Evolutionary conservation across 1,140 invertebrate species (phyloP).

Genomic region (Drosophila seguyi): DNA sequence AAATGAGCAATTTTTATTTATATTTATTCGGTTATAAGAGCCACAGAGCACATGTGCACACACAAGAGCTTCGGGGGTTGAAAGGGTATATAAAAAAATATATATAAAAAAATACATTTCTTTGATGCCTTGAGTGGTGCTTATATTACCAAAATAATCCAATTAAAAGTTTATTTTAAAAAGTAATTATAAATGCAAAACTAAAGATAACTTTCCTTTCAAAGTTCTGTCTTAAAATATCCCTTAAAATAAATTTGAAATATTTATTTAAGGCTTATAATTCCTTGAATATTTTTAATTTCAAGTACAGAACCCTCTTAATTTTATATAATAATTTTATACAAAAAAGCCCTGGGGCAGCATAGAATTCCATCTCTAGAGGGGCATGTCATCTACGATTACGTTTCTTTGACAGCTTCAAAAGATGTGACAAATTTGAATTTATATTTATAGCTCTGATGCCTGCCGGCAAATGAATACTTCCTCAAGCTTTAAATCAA

Average conservation of each 20-base stretch:
- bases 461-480: conserved; percentile 15
- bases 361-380: conserved; percentile 2
- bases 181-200: neutral
- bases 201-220: neutral
- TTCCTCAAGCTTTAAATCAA: conserved; percentile 13
- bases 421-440: conserved; percentile 27
- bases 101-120: neutral
- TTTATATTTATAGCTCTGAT: conserved; percentile 21
- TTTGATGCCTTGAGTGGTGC: conserved; percentile 10
- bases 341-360: conserved; percentile 1
- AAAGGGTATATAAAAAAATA: conserved; percentile 6
- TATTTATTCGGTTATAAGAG: conserved; percentile 40
- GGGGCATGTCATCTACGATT: conserved; percentile 38
- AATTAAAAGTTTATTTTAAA: conserved; percentile 3
- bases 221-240: rapidly evolving
- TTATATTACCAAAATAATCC: neutral
- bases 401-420: conserved; percentile 35
- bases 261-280: too few relatives aligned
- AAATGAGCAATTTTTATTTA: conserved; percentile 81
- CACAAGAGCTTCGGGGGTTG: conserved; percentile 17
- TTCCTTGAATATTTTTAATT: neutral
- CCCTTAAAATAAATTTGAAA: neutral
- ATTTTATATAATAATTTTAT: conserved; percentile 1
- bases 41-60: conserved; percentile 7
- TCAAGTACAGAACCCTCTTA: too few relatives aligned